Conservation (phyloP, 2,797 vertebrate species). For the Valencia hispanica region DNA sequence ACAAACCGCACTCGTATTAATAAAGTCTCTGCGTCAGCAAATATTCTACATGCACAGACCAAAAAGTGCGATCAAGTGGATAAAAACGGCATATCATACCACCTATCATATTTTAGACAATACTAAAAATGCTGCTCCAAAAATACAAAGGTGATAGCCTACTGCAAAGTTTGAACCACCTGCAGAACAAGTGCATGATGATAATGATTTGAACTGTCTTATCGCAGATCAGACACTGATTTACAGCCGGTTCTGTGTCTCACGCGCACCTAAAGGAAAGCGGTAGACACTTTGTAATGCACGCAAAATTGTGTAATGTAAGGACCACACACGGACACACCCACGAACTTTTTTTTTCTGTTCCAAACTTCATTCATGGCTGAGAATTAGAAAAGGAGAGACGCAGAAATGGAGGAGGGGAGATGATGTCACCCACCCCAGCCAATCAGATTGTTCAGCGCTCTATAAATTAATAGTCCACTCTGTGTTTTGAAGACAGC, state of each 20-base stretch:
- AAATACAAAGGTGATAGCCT: neutral
- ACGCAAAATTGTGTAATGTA: neutral
- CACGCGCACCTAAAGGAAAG: constrained; percentile 16
- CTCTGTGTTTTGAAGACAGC: constrained; percentile 58
- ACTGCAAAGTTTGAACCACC: neutral
- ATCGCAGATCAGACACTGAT: neutral
- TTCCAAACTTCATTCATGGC: constrained; percentile 68
- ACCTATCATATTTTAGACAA: neutral
- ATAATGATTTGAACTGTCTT: neutral
- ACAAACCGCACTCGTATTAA: neutral
- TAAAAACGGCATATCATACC: neutral
- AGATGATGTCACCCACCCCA: constrained; percentile 66
- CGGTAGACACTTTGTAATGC: neutral
- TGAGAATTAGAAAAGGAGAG: constrained; percentile 25
- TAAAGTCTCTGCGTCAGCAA: constrained; percentile 1
- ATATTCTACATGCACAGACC: neutral
- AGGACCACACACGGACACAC: constrained; percentile 2
- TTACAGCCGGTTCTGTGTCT: constrained; percentile 1
- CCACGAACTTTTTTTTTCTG: constrained; percentile 8
- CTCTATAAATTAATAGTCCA: constrained; percentile 78
- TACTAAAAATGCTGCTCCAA: neutral
- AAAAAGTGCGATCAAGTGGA: neutral
- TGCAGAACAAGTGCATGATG: constrained; percentile 8
- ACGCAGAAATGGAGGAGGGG: constrained; percentile 20
- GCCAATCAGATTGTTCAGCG: constrained; percentile 73